Evolutionary conservation across 2,113 vertebrate species (phyloP).

Genomic region (Psilopsiagon aymara): DNA sequence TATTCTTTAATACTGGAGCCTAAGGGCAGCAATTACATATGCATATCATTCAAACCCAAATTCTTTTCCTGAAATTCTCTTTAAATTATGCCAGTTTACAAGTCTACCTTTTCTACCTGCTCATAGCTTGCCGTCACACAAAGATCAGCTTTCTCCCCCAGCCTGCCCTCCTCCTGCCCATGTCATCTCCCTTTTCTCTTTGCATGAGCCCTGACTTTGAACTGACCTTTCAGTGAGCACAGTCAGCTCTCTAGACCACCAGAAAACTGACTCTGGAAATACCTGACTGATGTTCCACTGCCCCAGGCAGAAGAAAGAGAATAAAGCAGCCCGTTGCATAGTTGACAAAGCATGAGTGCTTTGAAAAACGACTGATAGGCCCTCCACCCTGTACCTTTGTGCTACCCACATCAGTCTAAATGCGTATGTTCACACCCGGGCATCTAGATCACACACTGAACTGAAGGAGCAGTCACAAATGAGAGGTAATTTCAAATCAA

Average conservation of each 20-base stretch:
- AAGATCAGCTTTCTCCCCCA: background rate
- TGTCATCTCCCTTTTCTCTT: background rate
- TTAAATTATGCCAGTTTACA: background rate
- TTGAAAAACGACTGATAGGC: conserved; percentile 63
- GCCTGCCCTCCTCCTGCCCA: background rate
- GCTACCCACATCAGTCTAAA: conserved; percentile 62
- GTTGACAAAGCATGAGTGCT: conserved; percentile 61
- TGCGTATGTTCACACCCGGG: conserved; percentile 2
- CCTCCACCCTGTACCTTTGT: conserved; percentile 65
- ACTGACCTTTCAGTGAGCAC: background rate
- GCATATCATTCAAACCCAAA: conserved; percentile 21
- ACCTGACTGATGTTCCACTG: conserved; percentile 60
- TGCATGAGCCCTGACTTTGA: background rate
- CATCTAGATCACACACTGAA: conserved; percentile 24
- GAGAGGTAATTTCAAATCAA: conserved; percentile 2
- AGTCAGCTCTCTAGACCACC: background rate
- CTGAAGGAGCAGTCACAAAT: background rate
- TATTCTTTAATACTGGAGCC: background rate
- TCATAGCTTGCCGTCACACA: background rate
- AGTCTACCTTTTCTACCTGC: background rate
- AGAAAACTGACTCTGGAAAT: conserved; percentile 52
- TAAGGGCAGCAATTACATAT: conserved; percentile 8
- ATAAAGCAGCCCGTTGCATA: conserved; percentile 59
- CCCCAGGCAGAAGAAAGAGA: conserved; percentile 47
- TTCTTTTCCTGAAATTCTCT: background rate